These are phyloP conservation scores for Eulemur rufifrons DNA, from an alignment of 2,113 vertebrate genomes.

Conservation along the genomic window DNA sequence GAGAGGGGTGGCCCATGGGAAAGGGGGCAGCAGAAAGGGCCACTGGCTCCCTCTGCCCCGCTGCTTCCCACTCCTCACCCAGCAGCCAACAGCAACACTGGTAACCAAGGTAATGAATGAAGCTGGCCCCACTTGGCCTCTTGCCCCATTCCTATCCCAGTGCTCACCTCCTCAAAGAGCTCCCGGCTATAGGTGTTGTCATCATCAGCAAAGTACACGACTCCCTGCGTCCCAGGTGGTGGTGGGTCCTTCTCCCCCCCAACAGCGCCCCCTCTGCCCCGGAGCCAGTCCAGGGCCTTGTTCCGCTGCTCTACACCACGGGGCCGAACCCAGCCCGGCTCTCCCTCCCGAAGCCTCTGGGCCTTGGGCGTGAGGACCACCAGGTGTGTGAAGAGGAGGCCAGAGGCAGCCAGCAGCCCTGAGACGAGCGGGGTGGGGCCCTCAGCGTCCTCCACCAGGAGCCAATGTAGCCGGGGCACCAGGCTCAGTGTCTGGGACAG, in stretches of 20 bases:
- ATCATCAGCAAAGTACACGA: slow-evolving; percentile 97
- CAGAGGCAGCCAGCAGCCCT: slow-evolving; percentile 88
- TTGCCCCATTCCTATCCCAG: neutral
- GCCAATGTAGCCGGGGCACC: slow-evolving; percentile 94
- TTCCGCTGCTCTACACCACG: slow-evolving; percentile 95
- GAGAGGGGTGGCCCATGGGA: neutral
- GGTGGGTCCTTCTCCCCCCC: slow-evolving; percentile 78
- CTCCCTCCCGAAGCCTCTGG: slow-evolving; percentile 85
- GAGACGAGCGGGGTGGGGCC: slow-evolving; percentile 89
- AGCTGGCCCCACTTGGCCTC: neutral
- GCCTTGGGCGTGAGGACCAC: slow-evolving; percentile 90
- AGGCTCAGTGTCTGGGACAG: slow-evolving; percentile 95
- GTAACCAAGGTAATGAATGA: neutral
- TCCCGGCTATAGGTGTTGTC: slow-evolving; percentile 97
- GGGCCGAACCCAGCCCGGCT: slow-evolving; percentile 87
- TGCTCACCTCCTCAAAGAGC: slow-evolving; percentile 95
- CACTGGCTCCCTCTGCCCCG: neutral
- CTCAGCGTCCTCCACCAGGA: slow-evolving; percentile 93
- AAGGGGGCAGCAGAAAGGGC: neutral
- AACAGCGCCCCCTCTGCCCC: slow-evolving; percentile 72
- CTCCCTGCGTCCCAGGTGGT: slow-evolving; percentile 75
- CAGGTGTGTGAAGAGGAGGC: slow-evolving; percentile 95
- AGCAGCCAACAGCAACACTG: neutral
- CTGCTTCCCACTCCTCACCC: neutral
- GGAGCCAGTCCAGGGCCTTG: slow-evolving; percentile 93